Conservation (phyloP, 2,113 vertebrate genomes). For the Callithrix jacchus region DNA sequence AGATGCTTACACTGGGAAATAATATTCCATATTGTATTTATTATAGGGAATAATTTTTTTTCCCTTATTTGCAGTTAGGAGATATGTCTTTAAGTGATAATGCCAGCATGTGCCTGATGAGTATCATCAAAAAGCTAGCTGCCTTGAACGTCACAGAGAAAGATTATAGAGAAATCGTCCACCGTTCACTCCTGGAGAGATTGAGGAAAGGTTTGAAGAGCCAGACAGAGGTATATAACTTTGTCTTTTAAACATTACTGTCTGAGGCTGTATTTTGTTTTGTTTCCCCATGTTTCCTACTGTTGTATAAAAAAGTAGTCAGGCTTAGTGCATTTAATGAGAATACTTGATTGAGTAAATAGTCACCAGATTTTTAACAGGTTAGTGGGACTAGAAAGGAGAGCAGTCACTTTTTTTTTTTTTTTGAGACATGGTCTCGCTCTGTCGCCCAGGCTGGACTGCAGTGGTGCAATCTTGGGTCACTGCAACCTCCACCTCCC, state of each 20-base stretch:
- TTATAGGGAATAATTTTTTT: neutral
- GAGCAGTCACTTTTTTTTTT: neutral
- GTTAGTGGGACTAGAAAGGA: neutral
- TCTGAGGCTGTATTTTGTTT: neutral
- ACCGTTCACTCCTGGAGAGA: conserved; percentile 90
- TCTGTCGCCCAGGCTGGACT: too few species aligned
- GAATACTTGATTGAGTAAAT: neutral
- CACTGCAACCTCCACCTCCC: too few species aligned
- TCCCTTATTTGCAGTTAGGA: conserved; percentile 85
- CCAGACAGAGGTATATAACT: conserved; percentile 89
- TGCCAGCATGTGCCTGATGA: conserved; percentile 91
- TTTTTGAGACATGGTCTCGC: too few species aligned
- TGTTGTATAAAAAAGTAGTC: neutral
- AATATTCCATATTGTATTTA: neutral
- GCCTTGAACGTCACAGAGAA: conserved; percentile 84
- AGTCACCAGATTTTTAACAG: neutral
- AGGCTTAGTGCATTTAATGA: neutral
- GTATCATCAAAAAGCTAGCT: conserved; percentile 87
- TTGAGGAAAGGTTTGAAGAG: conserved; percentile 92
- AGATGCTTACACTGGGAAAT: neutral
- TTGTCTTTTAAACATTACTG: neutral
- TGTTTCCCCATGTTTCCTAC: neutral
- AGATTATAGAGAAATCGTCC: conserved; percentile 91
- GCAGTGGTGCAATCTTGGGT: too few species aligned
- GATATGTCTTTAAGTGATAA: conserved; percentile 98